Evolutionary conservation across 2,113 vertebrate genomes (phyloP), one percentile per base, ranked within the genome.

Genomic region (Lanius collurio): DNA sequence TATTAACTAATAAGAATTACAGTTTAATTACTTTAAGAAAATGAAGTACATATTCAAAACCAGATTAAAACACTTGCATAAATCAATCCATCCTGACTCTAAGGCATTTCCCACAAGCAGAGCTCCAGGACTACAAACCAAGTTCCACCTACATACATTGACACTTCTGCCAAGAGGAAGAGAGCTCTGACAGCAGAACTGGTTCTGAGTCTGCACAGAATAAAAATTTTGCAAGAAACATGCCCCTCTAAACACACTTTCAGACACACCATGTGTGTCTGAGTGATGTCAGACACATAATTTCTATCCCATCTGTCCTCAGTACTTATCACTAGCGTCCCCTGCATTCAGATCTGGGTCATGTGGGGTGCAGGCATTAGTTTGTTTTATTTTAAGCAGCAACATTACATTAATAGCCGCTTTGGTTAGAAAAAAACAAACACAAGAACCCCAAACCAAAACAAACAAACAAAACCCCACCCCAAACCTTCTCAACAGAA

Each of bases 351-450:
- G 46, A 81, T 78, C 46, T 53, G 28, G 27, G 22, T 86, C 63
- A 41, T 3, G 1, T 33, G 10, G 20, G 19, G 11, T n/a, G 9
- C 0, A 0, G 11, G 33, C 42, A 84, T 55, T 27, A 62, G n/a
- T 50, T 35, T 44, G 10, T 30, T 69, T 60, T 67, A 70, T 70
- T 94, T 85, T 62, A 77, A 91, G 73, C 8, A n/a, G 15, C 19
- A 87, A 50, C 4, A 31, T 70, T 56, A 80, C 14, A 39, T 42
- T 63, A 83, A 86, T 18, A 77, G 49, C 27, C 87, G n/a, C 6
- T 83, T 85, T 52, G 16, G 14, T 27, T 53, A 28, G 30, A 30
- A 26, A 47, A 41, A 37, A 33, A 10, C 3, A 26, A 50, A 14
- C 15, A 28, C 12, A 35, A 39, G 71, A 42, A 11, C 9, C 2